A percentile compares a stretch with the other conserved stretches of the same genome.
Evolutionary conservation across 2,888 invertebrate genomes (phyloP).

Genomic region (Cheiracanthium punctorium): DNA sequence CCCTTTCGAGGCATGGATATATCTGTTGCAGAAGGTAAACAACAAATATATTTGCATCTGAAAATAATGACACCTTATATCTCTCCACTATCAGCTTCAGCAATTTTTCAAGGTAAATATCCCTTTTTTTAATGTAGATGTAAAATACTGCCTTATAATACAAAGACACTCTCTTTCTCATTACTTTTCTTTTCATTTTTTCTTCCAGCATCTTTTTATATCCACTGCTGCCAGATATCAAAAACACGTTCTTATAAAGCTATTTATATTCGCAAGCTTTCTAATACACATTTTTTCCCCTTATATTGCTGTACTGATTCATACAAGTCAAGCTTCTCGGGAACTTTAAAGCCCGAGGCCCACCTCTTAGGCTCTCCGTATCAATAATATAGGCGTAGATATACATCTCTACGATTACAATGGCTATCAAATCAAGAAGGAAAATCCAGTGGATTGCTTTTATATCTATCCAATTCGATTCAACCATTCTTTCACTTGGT

Average conservation of each 20-base stretch:
- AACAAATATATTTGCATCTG: too few species aligned
- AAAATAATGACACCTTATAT: too few species aligned
- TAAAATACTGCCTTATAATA: neutral
- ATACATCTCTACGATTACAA: constrained; percentile 69
- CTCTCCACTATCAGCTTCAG: too few species aligned
- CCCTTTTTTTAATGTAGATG: neutral
- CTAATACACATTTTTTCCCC: constrained; percentile 32
- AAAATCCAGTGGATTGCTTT: constrained; percentile 61
- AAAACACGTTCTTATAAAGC: constrained; percentile 17
- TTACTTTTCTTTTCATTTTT: neutral
- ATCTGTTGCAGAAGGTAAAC: too few species aligned
- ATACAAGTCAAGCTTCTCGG: constrained; percentile 25
- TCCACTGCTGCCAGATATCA: neutral
- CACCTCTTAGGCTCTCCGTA: constrained; percentile 47
- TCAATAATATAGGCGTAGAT: constrained; percentile 63
- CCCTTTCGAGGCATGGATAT: too few species aligned
- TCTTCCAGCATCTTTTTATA: neutral
- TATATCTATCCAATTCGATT: constrained; percentile 67
- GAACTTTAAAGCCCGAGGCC: constrained; percentile 52
- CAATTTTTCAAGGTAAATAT: neutral
- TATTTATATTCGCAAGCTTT: constrained; percentile 39
- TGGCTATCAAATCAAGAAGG: constrained; percentile 67
- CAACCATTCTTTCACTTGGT: constrained; percentile 33
- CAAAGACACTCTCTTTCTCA: neutral
- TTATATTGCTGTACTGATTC: constrained; percentile 28